Evolutionary conservation across 2,797 vertebrate genomes (phyloP).

Genomic region (Silurus lanzhouensis): DNA sequence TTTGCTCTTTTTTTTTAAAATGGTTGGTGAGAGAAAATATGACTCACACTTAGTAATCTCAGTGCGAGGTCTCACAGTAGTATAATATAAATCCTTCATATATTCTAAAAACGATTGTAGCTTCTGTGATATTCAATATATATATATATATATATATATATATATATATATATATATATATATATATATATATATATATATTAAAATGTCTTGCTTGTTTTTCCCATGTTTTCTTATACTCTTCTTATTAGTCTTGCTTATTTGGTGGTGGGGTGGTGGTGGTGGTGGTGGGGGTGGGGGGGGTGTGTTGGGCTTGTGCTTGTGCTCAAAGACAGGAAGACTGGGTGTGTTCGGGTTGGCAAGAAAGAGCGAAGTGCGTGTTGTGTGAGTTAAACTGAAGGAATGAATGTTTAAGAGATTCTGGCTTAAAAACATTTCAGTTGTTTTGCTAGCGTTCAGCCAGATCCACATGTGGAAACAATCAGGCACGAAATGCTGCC

Average conservation of each 20-base stretch:
- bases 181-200: not conserved
- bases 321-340: not conserved
- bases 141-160: not conserved
- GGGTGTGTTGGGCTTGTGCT: not conserved
- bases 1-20: not conserved
- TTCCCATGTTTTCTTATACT: not conserved
- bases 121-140: not conserved
- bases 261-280: no score
- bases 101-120: not conserved
- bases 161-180: not conserved
- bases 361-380: not conserved
- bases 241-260: not conserved
- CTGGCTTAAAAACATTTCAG: conserved; percentile 16
- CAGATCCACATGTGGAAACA: conserved; percentile 76
- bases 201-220: not conserved
- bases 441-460: conserved; percentile 40
- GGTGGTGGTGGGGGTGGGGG: no score
- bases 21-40: not conserved
- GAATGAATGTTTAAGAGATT: not conserved
- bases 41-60: not conserved
- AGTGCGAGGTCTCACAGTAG: not conserved
- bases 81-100: not conserved
- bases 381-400: not conserved
- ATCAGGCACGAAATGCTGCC: conserved; percentile 72
- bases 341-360: conserved; percentile 1